Evolutionary conservation across 1,140 invertebrate genomes (phyloP), one percentile per base, ranked within the genome.

Genomic region (Nymphalis io): DNA sequence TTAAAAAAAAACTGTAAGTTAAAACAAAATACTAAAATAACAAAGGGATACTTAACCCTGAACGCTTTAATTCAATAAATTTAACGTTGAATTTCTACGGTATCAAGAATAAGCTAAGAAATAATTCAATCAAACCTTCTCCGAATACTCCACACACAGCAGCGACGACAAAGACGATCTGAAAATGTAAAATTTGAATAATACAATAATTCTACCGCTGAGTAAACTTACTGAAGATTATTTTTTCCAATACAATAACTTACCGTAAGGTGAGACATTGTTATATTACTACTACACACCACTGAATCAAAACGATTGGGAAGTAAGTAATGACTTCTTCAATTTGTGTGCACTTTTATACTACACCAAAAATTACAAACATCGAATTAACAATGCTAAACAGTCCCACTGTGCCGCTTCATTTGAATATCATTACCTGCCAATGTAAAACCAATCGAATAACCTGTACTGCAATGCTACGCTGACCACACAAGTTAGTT

Each of bases 371-470:
- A 83, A 88, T 84, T 85, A 84, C 84, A 88, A 80, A 80, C 81
- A 85, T 81, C 79, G 72, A 82, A 90, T 89, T 90, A 84, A 83
- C 87, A 89, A 89, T 88, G 75, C 82, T 88, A 88, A 87, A 76
- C 72, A 79, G 73, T 67, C 70, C 70, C 51, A 72, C 76, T 75
- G 78, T 75, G 82, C 83, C 82, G 87, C 71, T 81, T 83, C 78
- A 87, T 88, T 89, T 87, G 85, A 90, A 90, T 90, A 88, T 82
- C 71, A 89, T 89, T 89, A 90, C 70, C 72, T 75, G 76, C 67
- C 78, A 66, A 46, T 71, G 73, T 77, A 89, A 87, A 87, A 87
- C 74, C 78, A 59, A 75, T 75, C 53, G 68, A 38, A 61, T 63
- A 68, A 78, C 76, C 61, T 65, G 70, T 38, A 65, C 40, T 70